Percentiles rank a stretch among this genome's conserved stretches.
These are phyloP conservation scores for Troides aeacus DNA, from an alignment of 2,888 invertebrate genomes.

Conservation along the genomic window DNA sequence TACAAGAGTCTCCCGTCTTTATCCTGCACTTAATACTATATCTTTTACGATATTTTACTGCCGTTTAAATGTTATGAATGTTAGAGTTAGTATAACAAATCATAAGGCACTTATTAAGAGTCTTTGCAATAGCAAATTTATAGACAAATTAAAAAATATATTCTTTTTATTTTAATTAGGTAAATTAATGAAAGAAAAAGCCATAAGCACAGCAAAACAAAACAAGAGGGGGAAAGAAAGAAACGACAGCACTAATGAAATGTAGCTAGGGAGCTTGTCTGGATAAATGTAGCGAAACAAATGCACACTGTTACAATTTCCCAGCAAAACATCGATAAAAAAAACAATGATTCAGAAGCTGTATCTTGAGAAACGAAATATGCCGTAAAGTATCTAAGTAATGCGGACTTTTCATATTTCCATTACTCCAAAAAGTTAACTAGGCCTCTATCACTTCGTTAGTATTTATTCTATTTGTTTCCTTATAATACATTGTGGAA, in stretches of 20 bases:
- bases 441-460: too few species aligned
- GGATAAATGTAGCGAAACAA: conserved; percentile 70
- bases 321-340: conserved; percentile 53
- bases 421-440: too few species aligned
- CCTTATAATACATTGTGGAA: too few species aligned
- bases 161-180: conserved; percentile 48
- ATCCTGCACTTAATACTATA: too few species aligned
- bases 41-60: too few species aligned
- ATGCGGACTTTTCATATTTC: background rate
- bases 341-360: conserved; percentile 39
- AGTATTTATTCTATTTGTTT: too few species aligned
- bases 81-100: background rate
- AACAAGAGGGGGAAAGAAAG: conserved; percentile 51
- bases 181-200: conserved; percentile 67
- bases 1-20: too few species aligned
- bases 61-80: too few species aligned
- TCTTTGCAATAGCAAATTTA: background rate
- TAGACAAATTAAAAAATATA: background rate
- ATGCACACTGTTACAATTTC: conserved; percentile 55
- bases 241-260: conserved; percentile 65
- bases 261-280: conserved; percentile 59
- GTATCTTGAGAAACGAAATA: conserved; percentile 32
- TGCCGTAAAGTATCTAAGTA: background rate
- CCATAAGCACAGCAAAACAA: conserved; percentile 62
- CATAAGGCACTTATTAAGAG: background rate